These are phyloP conservation scores for Alentia gelatinosa DNA, from an alignment of 2,888 invertebrate genomes.

Conservation along the genomic window DNA sequence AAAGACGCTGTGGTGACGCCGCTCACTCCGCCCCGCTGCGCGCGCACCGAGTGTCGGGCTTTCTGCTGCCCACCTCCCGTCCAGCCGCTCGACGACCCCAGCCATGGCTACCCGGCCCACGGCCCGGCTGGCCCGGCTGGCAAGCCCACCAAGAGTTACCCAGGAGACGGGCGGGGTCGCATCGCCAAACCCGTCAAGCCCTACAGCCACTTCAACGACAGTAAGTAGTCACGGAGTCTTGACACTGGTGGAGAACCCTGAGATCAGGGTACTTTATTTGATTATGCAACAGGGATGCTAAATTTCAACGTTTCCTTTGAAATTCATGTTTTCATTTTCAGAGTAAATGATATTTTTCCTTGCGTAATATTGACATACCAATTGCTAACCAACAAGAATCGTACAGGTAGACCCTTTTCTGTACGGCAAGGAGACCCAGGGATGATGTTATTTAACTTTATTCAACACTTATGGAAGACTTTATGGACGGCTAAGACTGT, in stretches of 20 bases:
- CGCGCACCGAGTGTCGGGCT: background rate
- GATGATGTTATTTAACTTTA: too few species aligned
- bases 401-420: too few species aligned
- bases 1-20: constrained; percentile 1
- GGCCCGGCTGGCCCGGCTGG: background rate
- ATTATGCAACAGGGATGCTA: too few species aligned
- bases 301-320: too few species aligned
- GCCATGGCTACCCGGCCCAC: background rate
- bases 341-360: too few species aligned
- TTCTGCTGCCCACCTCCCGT: background rate
- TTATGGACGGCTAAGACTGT: too few species aligned
- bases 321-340: too few species aligned
- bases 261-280: too few species aligned
- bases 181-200: constrained; percentile 29
- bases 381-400: too few species aligned
- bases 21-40: constrained; percentile 6
- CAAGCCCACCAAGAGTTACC: constrained; percentile 14
- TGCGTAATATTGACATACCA: too few species aligned
- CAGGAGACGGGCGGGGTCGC: background rate
- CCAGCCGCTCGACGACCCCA: constrained; percentile 22
- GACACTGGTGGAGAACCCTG: background rate
- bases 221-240: background rate
- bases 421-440: too few species aligned
- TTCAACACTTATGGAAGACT: too few species aligned
- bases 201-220: constrained; percentile 13